These are phyloP conservation scores for Podotricha telesiphe DNA, from an alignment of 2,888 invertebrate species.

Conservation along the genomic window DNA sequence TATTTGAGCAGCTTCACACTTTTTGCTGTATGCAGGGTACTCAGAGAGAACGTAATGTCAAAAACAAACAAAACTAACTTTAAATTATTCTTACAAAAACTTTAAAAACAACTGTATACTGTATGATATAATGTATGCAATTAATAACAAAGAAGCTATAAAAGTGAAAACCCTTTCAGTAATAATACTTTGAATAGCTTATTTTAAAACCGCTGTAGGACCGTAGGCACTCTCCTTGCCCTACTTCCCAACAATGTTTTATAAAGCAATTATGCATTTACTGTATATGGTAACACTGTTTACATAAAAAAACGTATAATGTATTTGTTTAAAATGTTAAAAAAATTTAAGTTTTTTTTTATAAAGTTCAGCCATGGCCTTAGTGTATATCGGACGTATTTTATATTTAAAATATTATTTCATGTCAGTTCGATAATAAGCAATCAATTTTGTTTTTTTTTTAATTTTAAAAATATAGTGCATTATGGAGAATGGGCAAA, in stretches of 20 bases:
- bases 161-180: constrained; percentile 9
- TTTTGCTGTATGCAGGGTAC: no score
- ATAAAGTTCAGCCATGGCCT: not conserved
- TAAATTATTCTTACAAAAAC: no score
- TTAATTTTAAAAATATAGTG: not conserved
- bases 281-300: constrained; percentile 5
- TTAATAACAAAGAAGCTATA: not conserved
- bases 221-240: constrained; percentile 6
- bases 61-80: no score
- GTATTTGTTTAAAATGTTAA: no score
- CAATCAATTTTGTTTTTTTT: not conserved
- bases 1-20: no score
- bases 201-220: constrained; percentile 12
- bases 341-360: no score
- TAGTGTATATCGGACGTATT: not conserved
- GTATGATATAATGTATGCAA: not conserved
- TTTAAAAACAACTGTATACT: not conserved
- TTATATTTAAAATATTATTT: not conserved
- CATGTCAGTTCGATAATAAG: no score
- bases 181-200: constrained; percentile 3
- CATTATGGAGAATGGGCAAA: not conserved
- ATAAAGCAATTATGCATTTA: not conserved
- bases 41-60: no score
- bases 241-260: constrained; percentile 9
- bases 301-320: not conserved